These are phyloP conservation scores for Elaphurus davidianus DNA, from an alignment of 2,113 vertebrate genomes.

Conservation along the genomic window DNA sequence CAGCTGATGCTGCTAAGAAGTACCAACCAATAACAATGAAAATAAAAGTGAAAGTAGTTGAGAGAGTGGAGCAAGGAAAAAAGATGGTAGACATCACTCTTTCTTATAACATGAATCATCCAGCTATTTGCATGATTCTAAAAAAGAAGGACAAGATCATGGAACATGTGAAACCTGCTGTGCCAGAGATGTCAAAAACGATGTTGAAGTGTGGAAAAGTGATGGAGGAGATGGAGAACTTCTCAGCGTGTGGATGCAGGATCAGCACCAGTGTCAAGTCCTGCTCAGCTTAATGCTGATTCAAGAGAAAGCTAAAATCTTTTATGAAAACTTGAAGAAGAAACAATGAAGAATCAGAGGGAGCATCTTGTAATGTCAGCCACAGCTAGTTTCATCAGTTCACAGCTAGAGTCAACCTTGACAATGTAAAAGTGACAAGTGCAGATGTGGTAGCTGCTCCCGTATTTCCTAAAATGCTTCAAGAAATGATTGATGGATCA, in stretches of 20 bases:
- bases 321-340: background rate
- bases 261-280: background rate
- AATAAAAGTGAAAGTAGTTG: background rate
- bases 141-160: background rate
- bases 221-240: background rate
- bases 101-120: background rate
- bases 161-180: background rate
- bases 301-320: background rate
- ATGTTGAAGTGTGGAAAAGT: background rate
- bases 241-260: background rate
- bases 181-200: background rate
- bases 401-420: background rate
- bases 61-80: background rate
- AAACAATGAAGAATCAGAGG: background rate
- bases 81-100: background rate
- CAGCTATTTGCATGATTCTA: background rate
- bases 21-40: background rate
- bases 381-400: background rate
- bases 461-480: background rate
- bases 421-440: background rate
- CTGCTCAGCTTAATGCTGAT: background rate
- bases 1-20: background rate
- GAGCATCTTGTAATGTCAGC: background rate
- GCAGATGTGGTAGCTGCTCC: background rate
- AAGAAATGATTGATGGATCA: background rate